Evolutionary conservation across 2,797 vertebrate species (phyloP), one percentile per base, ranked within the genome.

Genomic region (Leontocebus nigricollis): DNA sequence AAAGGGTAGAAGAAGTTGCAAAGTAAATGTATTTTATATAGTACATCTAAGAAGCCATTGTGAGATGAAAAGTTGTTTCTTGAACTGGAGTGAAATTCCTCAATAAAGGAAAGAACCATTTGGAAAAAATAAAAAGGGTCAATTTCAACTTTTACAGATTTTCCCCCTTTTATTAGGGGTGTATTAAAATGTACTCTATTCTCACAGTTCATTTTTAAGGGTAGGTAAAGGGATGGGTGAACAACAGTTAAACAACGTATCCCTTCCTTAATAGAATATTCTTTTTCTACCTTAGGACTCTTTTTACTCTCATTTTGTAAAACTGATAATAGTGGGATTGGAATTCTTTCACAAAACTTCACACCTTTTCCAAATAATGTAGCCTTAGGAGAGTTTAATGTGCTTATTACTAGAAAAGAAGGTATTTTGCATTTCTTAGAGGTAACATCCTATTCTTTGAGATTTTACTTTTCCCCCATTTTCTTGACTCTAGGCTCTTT

Each of bases 391-490:
- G 27, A 92, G 11, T 87, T 90, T 80, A 85, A 7, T 81, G 48
- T 96, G 57, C 19, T 70, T 41, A 55, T 81, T 86, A 50, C 39
- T 61, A 93, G 72, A 55, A 90, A 95, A 85, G 55, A 95, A 93
- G 44, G 10, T 83, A 61, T 1, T 0, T 76, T 82, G 46, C 41
- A 30, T 93, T 87, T 87, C 41, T 87, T 94, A 70, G 44, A 44
- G 57, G 41, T 88, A 75, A 46, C 24, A n/a, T 12, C 48, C 48
- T 30, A 17, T 67, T 90, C 5, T 70, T 59, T 55, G 73, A 72
- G 46, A n/a, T 33, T 87, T 93, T 88, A 22, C 7, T 72, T 81
- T 92, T 79, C 8, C 3, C 17, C 80, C 1, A 14, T 94, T 95
- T 96, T 95, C n/a, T 92, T 81, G 36, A 36, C 20, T 96, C 7